Evolutionary conservation across 1,140 invertebrate species (phyloP), one percentile per base, ranked within the genome.

Genomic region (Leptopilina clavipes): DNA sequence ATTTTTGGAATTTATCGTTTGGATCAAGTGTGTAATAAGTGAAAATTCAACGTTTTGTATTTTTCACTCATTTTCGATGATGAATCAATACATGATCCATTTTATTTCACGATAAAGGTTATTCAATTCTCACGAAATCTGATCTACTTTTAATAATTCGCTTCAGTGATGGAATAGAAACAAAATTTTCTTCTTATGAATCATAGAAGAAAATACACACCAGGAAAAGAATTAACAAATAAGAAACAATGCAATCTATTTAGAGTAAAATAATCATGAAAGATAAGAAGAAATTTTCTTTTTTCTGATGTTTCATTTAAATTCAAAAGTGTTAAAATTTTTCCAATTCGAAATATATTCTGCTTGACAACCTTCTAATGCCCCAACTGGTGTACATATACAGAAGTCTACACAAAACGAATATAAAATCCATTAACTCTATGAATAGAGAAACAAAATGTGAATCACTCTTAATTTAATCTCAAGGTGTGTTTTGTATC

Each of bases 391-490:
- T 2, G 5, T n/a, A n/a, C n/a, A n/a, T n/a, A n/a, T 14, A 17
- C 10, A 6, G 9, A 12, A 31, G 22, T 31, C 56, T n/a, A n/a
- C n/a, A n/a, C n/a, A n/a, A n/a, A 65, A 65, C 31, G 31, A 65
- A 65, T 65, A 31, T 31, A 31, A 65, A 65, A 31, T 11, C 22
- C 56, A 65, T 65, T 65, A 65, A 31, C 22, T n/a, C n/a, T 65
- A 31, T 31, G 25, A 65, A 37, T 31, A 65, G 11, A 65, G 59
- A 65, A 65, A 65, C 59, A 31, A 65, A 65, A 65, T 65, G 59
- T 65, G 59, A 65, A 65, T 65, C 59, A 65, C 59, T 65, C 59
- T 65, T 37, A 65, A 65, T 65, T 65, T 65, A 65, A 65, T 65
- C 25, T 65, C 59, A 65, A 65, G 59, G 59, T 65, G 59, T 65